phyloP scores from a whole-genome alignment of 2,888 invertebrate species.

The Cheilosia vulpina region DNA sequence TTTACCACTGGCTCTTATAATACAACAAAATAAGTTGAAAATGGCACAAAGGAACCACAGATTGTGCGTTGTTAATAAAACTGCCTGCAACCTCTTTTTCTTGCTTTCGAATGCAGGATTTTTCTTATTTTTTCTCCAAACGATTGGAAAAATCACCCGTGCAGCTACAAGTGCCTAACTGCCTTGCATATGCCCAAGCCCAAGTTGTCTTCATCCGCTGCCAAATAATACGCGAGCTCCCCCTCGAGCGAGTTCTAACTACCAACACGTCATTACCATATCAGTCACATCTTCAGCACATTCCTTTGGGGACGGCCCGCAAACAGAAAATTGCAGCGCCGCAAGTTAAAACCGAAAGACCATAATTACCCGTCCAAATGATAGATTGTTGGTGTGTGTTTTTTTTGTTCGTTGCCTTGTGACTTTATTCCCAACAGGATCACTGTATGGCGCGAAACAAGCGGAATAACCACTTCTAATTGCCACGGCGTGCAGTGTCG shows the following conservation, averaged over 20 bases:
- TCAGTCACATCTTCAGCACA: slow-evolving; percentile 7
- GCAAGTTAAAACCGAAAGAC: slow-evolving; percentile 16
- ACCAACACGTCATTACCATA: slow-evolving; percentile 12
- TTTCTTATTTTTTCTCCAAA: too few species aligned
- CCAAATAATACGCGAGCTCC: too few species aligned
- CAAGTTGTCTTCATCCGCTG: too few species aligned
- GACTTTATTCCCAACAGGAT: slow-evolving; percentile 16
- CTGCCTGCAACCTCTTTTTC: too few species aligned
- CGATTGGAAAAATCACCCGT: too few species aligned
- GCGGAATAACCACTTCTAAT: slow-evolving; percentile 35
- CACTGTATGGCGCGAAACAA: slow-evolving; percentile 29
- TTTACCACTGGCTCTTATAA: too few species aligned
- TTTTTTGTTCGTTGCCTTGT: neutral
- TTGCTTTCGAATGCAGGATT: too few species aligned
- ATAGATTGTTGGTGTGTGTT: slow-evolving; percentile 14
- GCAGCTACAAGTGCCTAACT: too few species aligned
- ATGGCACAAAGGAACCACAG: too few species aligned
- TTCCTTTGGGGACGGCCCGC: neutral
- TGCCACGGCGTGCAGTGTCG: slow-evolving; percentile 18
- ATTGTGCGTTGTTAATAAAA: too few species aligned
- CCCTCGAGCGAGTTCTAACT: neutral
- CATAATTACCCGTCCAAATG: slow-evolving; percentile 39
- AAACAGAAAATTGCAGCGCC: slow-evolving; percentile 1
- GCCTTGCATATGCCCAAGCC: too few species aligned
- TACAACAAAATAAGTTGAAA: too few species aligned